Evolutionary conservation across 2,888 invertebrate genomes (phyloP).

Genomic region (Clistopyga incitator): DNA sequence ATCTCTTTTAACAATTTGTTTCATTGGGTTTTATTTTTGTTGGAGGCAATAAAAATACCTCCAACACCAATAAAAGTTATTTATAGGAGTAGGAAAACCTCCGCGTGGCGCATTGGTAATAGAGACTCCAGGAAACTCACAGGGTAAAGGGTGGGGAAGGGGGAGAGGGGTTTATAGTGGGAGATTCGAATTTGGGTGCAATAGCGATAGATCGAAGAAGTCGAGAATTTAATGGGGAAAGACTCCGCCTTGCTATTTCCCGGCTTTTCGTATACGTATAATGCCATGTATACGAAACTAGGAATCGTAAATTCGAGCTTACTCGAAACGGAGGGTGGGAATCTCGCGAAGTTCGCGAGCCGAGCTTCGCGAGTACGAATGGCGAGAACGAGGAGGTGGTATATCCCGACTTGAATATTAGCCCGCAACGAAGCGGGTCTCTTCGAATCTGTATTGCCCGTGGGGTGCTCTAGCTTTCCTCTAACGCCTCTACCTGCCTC

Average conservation of each 20-base stretch:
- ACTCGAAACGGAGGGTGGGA: constrained; percentile 43
- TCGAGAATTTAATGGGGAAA: constrained; percentile 62
- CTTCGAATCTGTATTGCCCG: constrained; percentile 37
- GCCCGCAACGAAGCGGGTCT: constrained; percentile 46
- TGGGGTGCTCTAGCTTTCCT: constrained; percentile 27
- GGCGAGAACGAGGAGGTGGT: constrained; percentile 9
- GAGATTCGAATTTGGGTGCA: constrained; percentile 59
- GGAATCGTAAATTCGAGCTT: constrained; percentile 67
- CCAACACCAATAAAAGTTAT: constrained; percentile 29
- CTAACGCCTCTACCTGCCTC: constrained; percentile 3
- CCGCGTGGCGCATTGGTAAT: constrained; percentile 44
- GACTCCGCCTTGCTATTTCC: constrained; percentile 47
- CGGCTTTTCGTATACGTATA: constrained; percentile 33
- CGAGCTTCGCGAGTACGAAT: constrained; percentile 22
- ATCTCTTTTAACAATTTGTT: not conserved
- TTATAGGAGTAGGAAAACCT: constrained; percentile 56
- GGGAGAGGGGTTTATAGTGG: not conserved
- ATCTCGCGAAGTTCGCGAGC: constrained; percentile 45
- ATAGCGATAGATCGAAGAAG: constrained; percentile 65
- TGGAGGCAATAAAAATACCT: constrained; percentile 53
- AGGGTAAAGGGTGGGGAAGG: not conserved
- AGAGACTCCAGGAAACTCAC: constrained; percentile 39
- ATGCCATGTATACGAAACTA: constrained; percentile 58
- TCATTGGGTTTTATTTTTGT: constrained; percentile 1
- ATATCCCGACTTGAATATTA: constrained; percentile 51